These are phyloP conservation scores for Colossoma macropomum DNA, from an alignment of 2,113 vertebrate species.

Conservation along the genomic window DNA sequence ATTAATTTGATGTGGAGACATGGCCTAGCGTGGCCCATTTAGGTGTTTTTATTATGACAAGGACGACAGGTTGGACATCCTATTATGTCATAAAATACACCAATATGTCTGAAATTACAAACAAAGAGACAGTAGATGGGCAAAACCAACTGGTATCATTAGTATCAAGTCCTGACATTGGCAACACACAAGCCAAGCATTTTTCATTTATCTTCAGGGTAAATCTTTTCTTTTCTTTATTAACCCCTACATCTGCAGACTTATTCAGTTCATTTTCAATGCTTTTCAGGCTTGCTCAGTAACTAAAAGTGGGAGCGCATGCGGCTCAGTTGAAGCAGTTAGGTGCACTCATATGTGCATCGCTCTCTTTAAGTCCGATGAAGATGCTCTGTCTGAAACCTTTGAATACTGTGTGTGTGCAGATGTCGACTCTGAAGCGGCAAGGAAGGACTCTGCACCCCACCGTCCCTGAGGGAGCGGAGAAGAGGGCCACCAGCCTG, in stretches of 20 bases:
- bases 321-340: no score
- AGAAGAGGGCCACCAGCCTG: constrained; percentile 89
- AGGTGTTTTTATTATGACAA: background rate
- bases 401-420: constrained; percentile 41
- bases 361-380: no score
- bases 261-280: no score
- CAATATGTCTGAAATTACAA: background rate
- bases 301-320: no score
- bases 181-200: no score
- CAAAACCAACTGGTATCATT: background rate
- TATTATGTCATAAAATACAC: background rate
- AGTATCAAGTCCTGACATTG: background rate
- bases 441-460: constrained; percentile 87
- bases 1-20: background rate
- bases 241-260: no score
- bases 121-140: background rate
- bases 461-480: constrained; percentile 89
- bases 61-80: background rate
- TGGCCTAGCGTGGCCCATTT: constrained; percentile 16
- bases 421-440: constrained; percentile 87
- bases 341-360: no score
- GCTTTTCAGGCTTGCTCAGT: no score
- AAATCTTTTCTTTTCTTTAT: no score
- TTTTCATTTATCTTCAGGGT: no score
- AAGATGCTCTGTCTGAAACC: no score